Base-by-base conservation (phyloP, 1,140 invertebrate species). In the Dinothrombium tinctorium region DNA sequence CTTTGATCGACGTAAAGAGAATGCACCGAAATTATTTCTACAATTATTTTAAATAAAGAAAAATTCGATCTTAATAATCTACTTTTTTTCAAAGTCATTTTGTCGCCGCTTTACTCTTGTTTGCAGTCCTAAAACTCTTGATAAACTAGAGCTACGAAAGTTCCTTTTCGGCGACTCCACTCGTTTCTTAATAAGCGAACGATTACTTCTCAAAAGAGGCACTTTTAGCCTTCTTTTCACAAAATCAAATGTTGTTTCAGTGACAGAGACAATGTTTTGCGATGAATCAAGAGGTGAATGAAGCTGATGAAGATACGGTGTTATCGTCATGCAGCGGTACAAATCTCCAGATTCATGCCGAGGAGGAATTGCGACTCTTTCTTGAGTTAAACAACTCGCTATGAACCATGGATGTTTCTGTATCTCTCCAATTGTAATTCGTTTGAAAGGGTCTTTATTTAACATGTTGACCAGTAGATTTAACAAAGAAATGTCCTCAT, bases 301-400 rank as follows among this genome's bases (percentile, higher is more conserved):
- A 54, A 76, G 66, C 52, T 82, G 74, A 49, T 81, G 71, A 47
- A 90, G 62, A 61, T 87, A 87, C 25, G 80, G 80, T 46, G 89
- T 62, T 47, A 89, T 81, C 44, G 81, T 87, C 68, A 83, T 84
- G 49, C 67, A 69, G 53, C 83, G 74, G 45, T 72, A 66, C 45
- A 71, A 66, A 58, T 86, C 77, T 22, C 63, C 68, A 51, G 66
- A 65, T 25, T 44, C 29, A 22, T 22, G 14, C 4, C 73, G 54
- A 31, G 74, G 67, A 41, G 76, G 76, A 51, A 81, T 70, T 29
- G 67, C 66, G 44, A 80, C 75, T 19, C 3, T 19, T 20, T 33
- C 39, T 5, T 21, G 14, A 6, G 5, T 12, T 40, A 62, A 56
- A n/a, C n/a, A n/a, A n/a, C n/a, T n/a, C 4, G 6, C 3, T 46